A percentile compares a stretch with the other conserved stretches of the same genome.
Evolutionary conservation across 2,888 invertebrate species (phyloP).

Genomic region (Lobophora halterata): DNA sequence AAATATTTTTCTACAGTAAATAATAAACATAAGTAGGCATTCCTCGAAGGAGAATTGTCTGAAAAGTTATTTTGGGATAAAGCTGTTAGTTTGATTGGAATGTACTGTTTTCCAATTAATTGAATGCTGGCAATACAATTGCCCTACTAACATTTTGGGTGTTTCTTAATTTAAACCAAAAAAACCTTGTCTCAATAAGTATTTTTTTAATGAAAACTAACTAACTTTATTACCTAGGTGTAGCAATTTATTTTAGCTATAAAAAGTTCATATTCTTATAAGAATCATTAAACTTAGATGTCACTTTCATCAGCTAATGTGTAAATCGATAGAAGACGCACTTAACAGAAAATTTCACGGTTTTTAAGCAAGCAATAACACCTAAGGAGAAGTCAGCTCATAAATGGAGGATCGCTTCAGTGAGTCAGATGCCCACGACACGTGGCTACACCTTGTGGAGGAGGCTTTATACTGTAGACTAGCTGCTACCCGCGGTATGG

Average conservation of each 20-base stretch:
- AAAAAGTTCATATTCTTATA: too few species aligned
- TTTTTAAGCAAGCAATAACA: slow-evolving; percentile 26
- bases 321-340: slow-evolving; percentile 10
- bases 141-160: too few species aligned
- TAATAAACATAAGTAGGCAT: slow-evolving; percentile 25
- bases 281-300: too few species aligned
- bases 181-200: too few species aligned
- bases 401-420: slow-evolving; percentile 26
- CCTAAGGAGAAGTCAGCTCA: slow-evolving; percentile 15
- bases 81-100: background rate
- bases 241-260: too few species aligned
- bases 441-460: slow-evolving; percentile 8
- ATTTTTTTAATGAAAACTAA: too few species aligned
- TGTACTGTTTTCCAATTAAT: too few species aligned
- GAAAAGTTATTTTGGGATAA: background rate
- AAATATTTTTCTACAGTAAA: too few species aligned
- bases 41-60: background rate
- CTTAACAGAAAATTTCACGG: slow-evolving; percentile 26
- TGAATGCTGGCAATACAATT: too few species aligned
- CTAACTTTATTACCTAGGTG: too few species aligned
- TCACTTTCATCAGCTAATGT: background rate
- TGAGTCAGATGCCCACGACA: slow-evolving; percentile 33
- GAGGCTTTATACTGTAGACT: slow-evolving; percentile 6
- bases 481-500: too few species aligned
- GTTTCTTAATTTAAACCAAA: too few species aligned